These are phyloP conservation scores for Neocloeon triangulifer DNA, from an alignment of 1,140 invertebrate species.

Conservation along the genomic window DNA sequence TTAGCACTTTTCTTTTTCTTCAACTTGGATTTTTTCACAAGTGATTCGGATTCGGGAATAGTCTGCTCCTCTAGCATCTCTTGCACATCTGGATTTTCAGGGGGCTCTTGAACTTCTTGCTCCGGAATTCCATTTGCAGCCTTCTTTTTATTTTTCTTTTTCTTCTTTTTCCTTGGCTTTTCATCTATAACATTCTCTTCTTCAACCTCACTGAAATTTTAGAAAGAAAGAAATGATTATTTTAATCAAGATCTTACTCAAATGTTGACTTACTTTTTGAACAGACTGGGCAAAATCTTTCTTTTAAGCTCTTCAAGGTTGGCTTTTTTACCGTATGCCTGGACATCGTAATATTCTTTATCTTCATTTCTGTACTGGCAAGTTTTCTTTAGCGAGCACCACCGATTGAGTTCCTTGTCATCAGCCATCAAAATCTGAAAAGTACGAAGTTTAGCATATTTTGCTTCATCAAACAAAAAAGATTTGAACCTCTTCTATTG, in stretches of 20 bases:
- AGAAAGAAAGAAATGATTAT: neutral
- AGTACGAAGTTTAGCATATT: slow-evolving; percentile 1
- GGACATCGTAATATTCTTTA: slow-evolving; percentile 58
- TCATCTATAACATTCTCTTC: slow-evolving; percentile 2
- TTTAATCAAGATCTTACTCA: neutral
- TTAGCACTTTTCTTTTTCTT: slow-evolving; percentile 13
- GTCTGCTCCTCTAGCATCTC: slow-evolving; percentile 9
- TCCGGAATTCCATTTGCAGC: slow-evolving; percentile 8
- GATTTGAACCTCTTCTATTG: slow-evolving; percentile 53
- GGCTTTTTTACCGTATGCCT: slow-evolving; percentile 49
- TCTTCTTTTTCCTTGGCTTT: slow-evolving; percentile 7
- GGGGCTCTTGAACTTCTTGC: slow-evolving; percentile 4
- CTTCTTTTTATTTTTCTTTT: slow-evolving; percentile 10
- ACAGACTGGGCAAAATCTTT: slow-evolving; percentile 70
- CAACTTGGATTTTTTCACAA: slow-evolving; percentile 11
- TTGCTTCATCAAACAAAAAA: neutral
- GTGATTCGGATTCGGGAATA: slow-evolving; percentile 10
- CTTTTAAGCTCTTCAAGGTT: slow-evolving; percentile 47
- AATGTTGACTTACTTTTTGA: slow-evolving; percentile 19
- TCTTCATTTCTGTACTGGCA: slow-evolving; percentile 52
- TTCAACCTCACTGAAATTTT: neutral
- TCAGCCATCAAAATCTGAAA: slow-evolving; percentile 68
- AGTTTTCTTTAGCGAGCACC: slow-evolving; percentile 83
- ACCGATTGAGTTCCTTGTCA: slow-evolving; percentile 82
- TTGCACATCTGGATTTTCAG: slow-evolving; percentile 5